Percentiles rank a stretch among this genome's conserved stretches.
These are phyloP conservation scores for Gopherus evgoodei DNA, from an alignment of 2,113 vertebrate genomes.

Conservation along the genomic window DNA sequence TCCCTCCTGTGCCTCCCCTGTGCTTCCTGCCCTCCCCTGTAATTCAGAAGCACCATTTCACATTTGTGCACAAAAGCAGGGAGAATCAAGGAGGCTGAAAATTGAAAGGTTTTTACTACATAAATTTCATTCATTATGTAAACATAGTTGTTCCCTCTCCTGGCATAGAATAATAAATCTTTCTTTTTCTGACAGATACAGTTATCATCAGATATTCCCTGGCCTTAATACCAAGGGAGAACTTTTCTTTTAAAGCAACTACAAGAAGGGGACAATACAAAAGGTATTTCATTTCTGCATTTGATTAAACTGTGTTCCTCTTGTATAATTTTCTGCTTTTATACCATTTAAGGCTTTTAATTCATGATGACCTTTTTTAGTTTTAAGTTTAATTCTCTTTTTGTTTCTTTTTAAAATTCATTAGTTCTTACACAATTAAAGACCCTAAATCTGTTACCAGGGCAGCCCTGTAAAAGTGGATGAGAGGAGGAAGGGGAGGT, in stretches of 20 bases:
- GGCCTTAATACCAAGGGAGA: neutral
- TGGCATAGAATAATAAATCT: slow-evolving; percentile 10
- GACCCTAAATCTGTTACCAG: neutral
- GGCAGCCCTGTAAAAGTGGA: neutral
- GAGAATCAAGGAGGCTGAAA: neutral
- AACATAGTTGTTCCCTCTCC: slow-evolving; percentile 5
- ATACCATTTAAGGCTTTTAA: neutral
- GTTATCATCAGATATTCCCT: neutral
- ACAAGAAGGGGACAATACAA: neutral
- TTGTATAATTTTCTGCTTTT: slow-evolving; percentile 17
- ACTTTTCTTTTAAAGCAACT: slow-evolving; percentile 25
- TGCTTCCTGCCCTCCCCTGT: neutral
- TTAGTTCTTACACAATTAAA: neutral
- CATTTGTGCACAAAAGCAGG: neutral
- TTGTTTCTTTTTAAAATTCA: neutral
- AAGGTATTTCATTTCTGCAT: slow-evolving; percentile 56
- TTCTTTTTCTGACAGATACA: slow-evolving; percentile 52
- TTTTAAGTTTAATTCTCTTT: neutral
- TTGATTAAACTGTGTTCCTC: neutral
- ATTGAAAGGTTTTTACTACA: neutral
- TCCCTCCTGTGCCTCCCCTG: neutral
- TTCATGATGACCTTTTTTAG: neutral
- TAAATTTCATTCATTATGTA: neutral
- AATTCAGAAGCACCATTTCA: neutral
- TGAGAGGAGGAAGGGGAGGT: neutral